A percentile compares a stretch with the other conserved stretches of the same genome.
Conservation (phyloP, 2,113 vertebrate genomes). For the Apistogramma diplotaenia region DNA sequence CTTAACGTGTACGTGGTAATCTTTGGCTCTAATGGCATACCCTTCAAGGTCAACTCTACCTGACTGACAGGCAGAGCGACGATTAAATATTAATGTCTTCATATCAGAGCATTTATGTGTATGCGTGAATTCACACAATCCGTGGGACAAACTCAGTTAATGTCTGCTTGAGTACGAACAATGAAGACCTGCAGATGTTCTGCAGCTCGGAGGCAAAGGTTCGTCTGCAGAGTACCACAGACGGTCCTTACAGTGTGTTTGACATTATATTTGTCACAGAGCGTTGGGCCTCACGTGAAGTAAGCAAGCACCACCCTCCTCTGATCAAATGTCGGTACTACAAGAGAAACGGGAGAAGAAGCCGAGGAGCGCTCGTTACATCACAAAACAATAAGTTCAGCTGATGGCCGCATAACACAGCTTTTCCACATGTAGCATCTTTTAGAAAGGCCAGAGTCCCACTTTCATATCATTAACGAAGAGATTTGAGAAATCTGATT, state of each 20-base stretch:
- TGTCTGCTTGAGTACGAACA: background rate
- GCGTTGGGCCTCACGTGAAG: background rate
- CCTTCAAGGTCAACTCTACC: background rate
- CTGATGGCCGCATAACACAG: background rate
- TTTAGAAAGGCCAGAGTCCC: no score
- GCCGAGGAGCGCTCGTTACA: background rate
- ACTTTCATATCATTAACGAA: background rate
- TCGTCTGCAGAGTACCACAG: background rate
- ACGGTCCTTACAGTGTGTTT: background rate
- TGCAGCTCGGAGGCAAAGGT: background rate
- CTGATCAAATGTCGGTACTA: conserved; percentile 39
- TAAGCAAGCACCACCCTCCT: conserved; percentile 36
- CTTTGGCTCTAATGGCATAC: conserved; percentile 24
- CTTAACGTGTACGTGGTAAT: background rate
- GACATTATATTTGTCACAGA: background rate
- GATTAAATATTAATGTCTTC: conserved; percentile 28
- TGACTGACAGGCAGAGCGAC: conserved; percentile 18
- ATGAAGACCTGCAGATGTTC: background rate
- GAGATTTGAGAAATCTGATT: background rate
- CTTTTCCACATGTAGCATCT: no score
- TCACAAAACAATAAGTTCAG: background rate
- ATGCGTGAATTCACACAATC: background rate
- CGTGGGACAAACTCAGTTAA: background rate
- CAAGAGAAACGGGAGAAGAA: background rate
- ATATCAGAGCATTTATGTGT: background rate